A percentile compares a stretch with the other conserved stretches of the same genome.
Conservation (phyloP, 2,888 invertebrate genomes). For the Apantesis nais region DNA sequence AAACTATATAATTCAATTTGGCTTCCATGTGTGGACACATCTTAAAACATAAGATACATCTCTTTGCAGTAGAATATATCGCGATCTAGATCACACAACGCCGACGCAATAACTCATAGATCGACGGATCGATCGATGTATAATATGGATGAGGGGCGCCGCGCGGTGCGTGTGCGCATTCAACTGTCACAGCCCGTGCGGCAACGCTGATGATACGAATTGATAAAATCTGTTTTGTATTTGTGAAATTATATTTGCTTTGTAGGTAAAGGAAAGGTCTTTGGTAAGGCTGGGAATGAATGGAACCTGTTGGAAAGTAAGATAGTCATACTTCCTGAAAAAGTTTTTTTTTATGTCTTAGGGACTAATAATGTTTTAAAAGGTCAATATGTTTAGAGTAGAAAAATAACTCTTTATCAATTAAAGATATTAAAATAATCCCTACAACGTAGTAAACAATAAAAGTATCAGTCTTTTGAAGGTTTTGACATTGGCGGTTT, state of each 20-base stretch:
- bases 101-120: conserved; percentile 66
- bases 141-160: conserved; percentile 72
- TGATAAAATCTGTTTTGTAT: conserved; percentile 55
- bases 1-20: conserved; percentile 30
- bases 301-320: not conserved
- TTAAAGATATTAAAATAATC: too few relatives aligned
- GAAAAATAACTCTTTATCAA: not conserved
- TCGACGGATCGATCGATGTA: conserved; percentile 54
- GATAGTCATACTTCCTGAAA: not conserved
- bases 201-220: conserved; percentile 49
- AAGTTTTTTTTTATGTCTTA: not conserved
- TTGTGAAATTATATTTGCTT: conserved; percentile 45
- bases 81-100: conserved; percentile 66
- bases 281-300: not conserved
- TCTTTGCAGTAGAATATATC: conserved; percentile 51
- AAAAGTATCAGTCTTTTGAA: too few relatives aligned
- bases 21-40: conserved; percentile 44
- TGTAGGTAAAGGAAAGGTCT: not conserved
- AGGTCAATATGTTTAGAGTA: not conserved
- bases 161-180: conserved; percentile 65
- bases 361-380: not conserved
- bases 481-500: too few relatives aligned
- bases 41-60: conserved; percentile 54
- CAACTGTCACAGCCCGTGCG: conserved; percentile 69
- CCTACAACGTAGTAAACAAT: too few relatives aligned